A percentile compares a stretch with the other conserved stretches of the same genome.
Evolutionary conservation across 2,797 vertebrate species (phyloP).

Genomic region (Streptopelia turtur): DNA sequence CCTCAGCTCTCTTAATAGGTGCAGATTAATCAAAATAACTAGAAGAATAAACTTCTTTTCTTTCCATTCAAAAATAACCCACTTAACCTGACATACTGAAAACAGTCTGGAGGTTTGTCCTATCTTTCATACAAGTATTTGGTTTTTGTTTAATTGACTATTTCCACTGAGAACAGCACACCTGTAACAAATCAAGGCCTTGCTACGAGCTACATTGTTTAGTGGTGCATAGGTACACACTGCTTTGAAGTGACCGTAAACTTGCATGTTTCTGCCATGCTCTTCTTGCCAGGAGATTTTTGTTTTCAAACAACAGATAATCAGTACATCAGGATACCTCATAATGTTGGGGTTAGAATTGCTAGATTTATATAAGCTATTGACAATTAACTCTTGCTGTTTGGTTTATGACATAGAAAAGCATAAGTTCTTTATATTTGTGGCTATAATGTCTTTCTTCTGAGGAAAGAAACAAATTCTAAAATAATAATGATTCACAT

Average conservation of each 20-base stretch:
- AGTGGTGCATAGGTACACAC: background rate
- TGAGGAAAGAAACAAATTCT: background rate
- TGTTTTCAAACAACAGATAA: slow-evolving; percentile 35
- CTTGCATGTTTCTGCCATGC: background rate
- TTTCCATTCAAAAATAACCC: background rate
- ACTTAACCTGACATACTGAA: background rate
- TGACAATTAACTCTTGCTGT: background rate
- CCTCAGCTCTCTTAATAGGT: background rate
- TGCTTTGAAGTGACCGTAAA: background rate
- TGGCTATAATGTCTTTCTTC: background rate
- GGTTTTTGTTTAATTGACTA: background rate
- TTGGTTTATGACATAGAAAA: background rate
- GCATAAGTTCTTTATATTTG: background rate
- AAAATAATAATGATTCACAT: background rate
- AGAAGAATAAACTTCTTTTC: background rate
- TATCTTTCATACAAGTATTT: background rate
- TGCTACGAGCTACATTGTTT: background rate
- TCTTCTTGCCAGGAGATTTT: background rate
- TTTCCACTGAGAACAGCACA: background rate
- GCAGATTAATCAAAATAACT: background rate
- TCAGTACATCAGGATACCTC: background rate
- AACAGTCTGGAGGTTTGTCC: background rate
- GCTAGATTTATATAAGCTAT: background rate
- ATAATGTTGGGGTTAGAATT: background rate
- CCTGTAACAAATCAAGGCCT: background rate